Conservation (phyloP, 2,888 invertebrate species). For the Drosophila kambysellisi region DNA sequence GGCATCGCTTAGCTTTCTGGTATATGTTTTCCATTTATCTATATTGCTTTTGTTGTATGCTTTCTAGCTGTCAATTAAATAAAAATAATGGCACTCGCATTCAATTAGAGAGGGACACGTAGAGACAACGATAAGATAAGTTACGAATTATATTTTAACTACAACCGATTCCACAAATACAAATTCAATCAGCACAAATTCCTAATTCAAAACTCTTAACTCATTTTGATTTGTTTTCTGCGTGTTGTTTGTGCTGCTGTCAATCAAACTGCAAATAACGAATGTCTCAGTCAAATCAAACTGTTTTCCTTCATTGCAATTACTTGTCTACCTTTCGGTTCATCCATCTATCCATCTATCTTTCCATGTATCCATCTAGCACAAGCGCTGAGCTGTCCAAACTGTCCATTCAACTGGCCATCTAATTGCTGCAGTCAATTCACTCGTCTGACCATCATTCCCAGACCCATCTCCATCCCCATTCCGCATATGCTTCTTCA, state of each 20-base stretch:
- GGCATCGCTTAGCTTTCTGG: slow-evolving; percentile 24
- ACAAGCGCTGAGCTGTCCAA: slow-evolving; percentile 57
- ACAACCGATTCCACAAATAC: not conserved
- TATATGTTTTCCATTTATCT: slow-evolving; percentile 41
- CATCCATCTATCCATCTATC: slow-evolving; percentile 34
- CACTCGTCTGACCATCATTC: slow-evolving; percentile 29
- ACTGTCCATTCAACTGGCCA: slow-evolving; percentile 60
- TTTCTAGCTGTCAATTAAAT: slow-evolving; percentile 48
- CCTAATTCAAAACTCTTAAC: not conserved
- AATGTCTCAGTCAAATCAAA: slow-evolving; percentile 39
- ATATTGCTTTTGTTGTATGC: slow-evolving; percentile 31
- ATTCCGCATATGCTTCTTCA: not conserved
- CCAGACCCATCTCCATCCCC: slow-evolving; percentile 7
- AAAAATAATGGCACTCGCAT: slow-evolving; percentile 32
- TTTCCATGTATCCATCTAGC: slow-evolving; percentile 44
- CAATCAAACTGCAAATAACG: slow-evolving; percentile 37
- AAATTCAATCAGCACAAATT: slow-evolving; percentile 4
- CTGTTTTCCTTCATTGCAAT: slow-evolving; percentile 51
- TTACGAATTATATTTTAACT: not conserved
- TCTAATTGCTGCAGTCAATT: slow-evolving; percentile 64
- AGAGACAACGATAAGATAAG: not conserved
- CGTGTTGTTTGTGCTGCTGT: slow-evolving; percentile 16
- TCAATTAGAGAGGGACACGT: slow-evolving; percentile 1
- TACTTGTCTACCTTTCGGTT: slow-evolving; percentile 61
- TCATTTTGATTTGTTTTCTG: not conserved